These are phyloP conservation scores for Orius insidiosus DNA, from an alignment of 1,140 invertebrate genomes.

Conservation along the genomic window DNA sequence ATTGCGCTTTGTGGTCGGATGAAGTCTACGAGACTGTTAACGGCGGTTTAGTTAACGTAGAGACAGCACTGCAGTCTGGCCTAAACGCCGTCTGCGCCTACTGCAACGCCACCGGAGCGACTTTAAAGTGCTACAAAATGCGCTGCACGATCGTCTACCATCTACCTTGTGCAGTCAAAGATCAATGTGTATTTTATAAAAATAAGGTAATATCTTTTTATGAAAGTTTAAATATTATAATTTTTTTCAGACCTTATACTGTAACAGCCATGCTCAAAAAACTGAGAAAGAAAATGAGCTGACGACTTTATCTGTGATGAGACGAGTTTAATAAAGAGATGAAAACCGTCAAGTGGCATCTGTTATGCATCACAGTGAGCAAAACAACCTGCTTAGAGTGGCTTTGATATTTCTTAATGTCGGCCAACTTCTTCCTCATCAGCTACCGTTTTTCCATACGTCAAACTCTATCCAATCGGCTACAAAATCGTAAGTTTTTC, in stretches of 20 bases:
- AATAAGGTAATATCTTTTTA: slow-evolving; percentile 53
- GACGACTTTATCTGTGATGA: slow-evolving; percentile 70
- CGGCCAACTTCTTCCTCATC: slow-evolving; percentile 92
- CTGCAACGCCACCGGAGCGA: slow-evolving; percentile 74
- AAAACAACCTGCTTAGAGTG: slow-evolving; percentile 72
- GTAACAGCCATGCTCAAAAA: slow-evolving; percentile 65
- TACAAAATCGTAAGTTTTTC: slow-evolving; percentile 54
- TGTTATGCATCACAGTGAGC: slow-evolving; percentile 82
- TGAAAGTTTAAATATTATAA: neutral
- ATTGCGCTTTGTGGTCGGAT: slow-evolving; percentile 96
- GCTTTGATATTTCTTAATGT: slow-evolving; percentile 89
- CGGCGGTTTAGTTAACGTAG: slow-evolving; percentile 91
- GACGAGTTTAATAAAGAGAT: slow-evolving; percentile 89
- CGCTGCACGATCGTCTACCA: slow-evolving; percentile 86
- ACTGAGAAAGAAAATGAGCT: slow-evolving; percentile 73
- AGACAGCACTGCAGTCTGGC: slow-evolving; percentile 69
- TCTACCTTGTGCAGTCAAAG: slow-evolving; percentile 84
- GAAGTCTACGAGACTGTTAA: slow-evolving; percentile 94
- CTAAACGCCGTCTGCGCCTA: slow-evolving; percentile 57
- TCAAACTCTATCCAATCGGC: slow-evolving; percentile 86
- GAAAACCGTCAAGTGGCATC: slow-evolving; percentile 90
- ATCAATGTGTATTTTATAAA: slow-evolving; percentile 87
- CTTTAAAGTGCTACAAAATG: slow-evolving; percentile 84
- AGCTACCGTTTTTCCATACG: slow-evolving; percentile 86
- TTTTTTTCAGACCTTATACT: slow-evolving; percentile 62